These are phyloP conservation scores for Nannoperca australis DNA, from an alignment of 2,797 vertebrate genomes.

Conservation along the genomic window DNA sequence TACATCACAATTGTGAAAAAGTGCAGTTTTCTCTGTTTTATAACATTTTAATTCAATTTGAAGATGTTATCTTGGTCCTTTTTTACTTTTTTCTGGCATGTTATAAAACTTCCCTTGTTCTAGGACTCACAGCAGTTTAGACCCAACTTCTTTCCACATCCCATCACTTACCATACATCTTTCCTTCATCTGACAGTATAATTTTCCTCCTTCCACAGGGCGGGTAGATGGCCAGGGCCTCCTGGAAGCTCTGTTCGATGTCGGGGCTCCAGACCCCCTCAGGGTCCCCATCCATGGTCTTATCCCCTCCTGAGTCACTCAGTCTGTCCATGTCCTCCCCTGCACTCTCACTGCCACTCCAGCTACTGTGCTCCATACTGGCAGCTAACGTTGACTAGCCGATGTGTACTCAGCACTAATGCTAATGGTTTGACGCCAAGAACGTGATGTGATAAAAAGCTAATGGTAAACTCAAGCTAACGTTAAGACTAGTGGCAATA, in stretches of 20 bases:
- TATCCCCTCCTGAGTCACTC: slow-evolving; percentile 96
- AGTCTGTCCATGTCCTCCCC: slow-evolving; percentile 96
- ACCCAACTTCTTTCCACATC: too few species aligned
- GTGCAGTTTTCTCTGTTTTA: neutral
- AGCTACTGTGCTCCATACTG: slow-evolving; percentile 96
- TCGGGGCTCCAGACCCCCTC: slow-evolving; percentile 99
- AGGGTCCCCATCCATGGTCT: slow-evolving; percentile 96
- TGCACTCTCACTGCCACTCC: slow-evolving; percentile 98
- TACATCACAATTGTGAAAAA: neutral
- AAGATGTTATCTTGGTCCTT: neutral
- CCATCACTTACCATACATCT: slow-evolving; percentile 97
- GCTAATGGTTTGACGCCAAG: slow-evolving; percentile 4
- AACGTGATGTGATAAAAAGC: slow-evolving; percentile 2
- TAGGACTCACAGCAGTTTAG: neutral
- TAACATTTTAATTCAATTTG: neutral
- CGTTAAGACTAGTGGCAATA: slow-evolving; percentile 4
- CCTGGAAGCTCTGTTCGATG: slow-evolving; percentile 99
- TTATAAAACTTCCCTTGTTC: neutral
- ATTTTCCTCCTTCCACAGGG: slow-evolving; percentile 98
- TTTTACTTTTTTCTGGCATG: neutral
- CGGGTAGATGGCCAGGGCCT: slow-evolving; percentile 98
- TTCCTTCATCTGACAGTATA: slow-evolving; percentile 98
- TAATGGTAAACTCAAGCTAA: slow-evolving; percentile 11
- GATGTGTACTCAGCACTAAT: slow-evolving; percentile 12
- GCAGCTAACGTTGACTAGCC: slow-evolving; percentile 72